Evolutionary conservation across 2,797 vertebrate genomes (phyloP), one percentile per base, ranked within the genome.

Genomic region (Galaxias olidus): DNA sequence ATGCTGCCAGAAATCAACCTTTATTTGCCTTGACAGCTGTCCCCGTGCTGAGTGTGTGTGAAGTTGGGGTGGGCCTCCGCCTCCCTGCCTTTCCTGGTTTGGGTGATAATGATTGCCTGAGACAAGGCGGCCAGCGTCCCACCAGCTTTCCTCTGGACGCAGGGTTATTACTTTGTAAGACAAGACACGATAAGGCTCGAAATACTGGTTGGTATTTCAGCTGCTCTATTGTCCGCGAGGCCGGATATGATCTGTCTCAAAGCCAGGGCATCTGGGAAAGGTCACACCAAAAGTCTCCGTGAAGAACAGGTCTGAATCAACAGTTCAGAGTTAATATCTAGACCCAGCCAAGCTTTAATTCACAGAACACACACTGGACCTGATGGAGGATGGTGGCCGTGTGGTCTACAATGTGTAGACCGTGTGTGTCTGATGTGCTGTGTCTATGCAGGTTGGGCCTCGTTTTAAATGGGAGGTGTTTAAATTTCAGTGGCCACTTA

Each of bases 181-280:
- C 19, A 52, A 59, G 18, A 30, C 6, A 15, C 18, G 87, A 90
- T 86, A 88, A 85, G 71, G 64, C 69, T 20, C 56, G 67, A 78
- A 79, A 80, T 48, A 52, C 71, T 71, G 81, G 75, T 71, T 88
- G 86, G 84, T 88, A 87, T 88, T 87, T 88, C 66, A 67, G 72
- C 50, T 63, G 40, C 64, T 82, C 69, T 78, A 69, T 81, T 86
- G 66, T 88, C 65, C 66, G 61, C 58, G 15, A 20, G 64, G 60
- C 75, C 66, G 65, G 63, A 52, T 18, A 6, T 71, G 77, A 87
- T 84, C 55, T 50, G 61, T 69, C 78, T 79, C 81, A 19, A 66
- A 42, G 63, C 56, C 61, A 13, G 50, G 59, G 59, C 64, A 72
- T 63, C 56, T 59, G 30, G 44, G 74, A 91, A 91, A 90, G 90